Percentiles rank a stretch among this genome's conserved stretches.
phyloP scores from a whole-genome alignment of 2,113 vertebrate species.

The Trogon melanurus region DNA sequence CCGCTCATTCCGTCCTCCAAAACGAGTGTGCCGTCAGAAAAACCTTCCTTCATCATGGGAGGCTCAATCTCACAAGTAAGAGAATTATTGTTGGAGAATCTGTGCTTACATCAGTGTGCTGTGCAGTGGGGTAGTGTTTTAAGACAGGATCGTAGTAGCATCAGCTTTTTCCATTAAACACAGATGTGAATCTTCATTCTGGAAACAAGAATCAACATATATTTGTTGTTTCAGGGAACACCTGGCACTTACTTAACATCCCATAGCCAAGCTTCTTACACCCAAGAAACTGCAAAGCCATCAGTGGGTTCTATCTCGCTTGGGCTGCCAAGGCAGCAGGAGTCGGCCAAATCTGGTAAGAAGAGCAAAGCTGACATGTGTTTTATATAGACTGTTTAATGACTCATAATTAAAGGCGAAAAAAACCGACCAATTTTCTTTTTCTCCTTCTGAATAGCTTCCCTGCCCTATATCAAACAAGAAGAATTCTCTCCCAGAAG shows the following conservation, averaged over 20 bases:
- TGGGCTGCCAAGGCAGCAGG: slow-evolving; percentile 93
- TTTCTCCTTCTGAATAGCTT: slow-evolving; percentile 38
- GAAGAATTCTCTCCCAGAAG: slow-evolving; percentile 89
- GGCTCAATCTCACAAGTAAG: slow-evolving; percentile 97
- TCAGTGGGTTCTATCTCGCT: slow-evolving; percentile 94
- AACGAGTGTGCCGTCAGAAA: slow-evolving; percentile 88
- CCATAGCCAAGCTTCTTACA: slow-evolving; percentile 86
- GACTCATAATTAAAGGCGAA: background rate
- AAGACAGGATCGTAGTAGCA: background rate
- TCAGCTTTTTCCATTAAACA: background rate
- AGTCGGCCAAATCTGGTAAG: slow-evolving; percentile 90
- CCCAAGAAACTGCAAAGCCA: slow-evolving; percentile 88
- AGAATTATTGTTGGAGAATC: background rate
- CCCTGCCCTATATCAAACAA: slow-evolving; percentile 87
- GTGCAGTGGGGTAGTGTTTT: background rate
- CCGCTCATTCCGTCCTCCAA: slow-evolving; percentile 99
- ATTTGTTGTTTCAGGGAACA: slow-evolving; percentile 84
- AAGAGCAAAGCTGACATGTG: background rate
- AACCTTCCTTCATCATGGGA: slow-evolving; percentile 96
- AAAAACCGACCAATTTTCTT: background rate
- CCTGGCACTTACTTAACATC: slow-evolving; percentile 95
- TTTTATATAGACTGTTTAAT: background rate
- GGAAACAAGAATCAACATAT: background rate
- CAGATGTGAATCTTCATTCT: background rate
- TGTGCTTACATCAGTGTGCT: background rate